Base-by-base conservation (phyloP, 2,888 invertebrate species). In the Junonia oenone region DNA sequence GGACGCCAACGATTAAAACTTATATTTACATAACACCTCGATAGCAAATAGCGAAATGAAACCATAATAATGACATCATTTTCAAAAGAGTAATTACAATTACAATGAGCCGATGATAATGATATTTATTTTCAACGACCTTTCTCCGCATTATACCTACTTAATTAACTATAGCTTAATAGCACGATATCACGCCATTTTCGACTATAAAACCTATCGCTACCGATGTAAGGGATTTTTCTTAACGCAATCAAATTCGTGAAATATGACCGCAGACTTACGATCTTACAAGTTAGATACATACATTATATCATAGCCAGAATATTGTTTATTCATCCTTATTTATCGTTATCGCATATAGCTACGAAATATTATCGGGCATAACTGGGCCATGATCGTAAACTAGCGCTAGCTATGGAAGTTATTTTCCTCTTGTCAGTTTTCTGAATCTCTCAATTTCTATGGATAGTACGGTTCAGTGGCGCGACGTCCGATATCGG, bases 401-500 rank as follows among this genome's bases (percentile, higher is more conserved):
- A 63, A 63, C 55, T 38, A 49, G 15, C 55, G 51, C 51, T 37
- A 51, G 50, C 59, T 37, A 45, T 48, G 38, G 37, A 60, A 56
- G 62, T 68, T 64, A 67, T 68, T 66, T 64, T 64, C 59, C 62
- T 61, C 62, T 64, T 64, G 66, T 62, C 63, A 55, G 55, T 72
- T 69, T 71, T 64, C 62, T 64, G 63, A 66, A 63, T 66, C 62
- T 65, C 69, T 70, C 69, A 74, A 73, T 75, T 73, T 71, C 66
- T 71, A 60, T 68, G 67, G 74, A 68, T 65, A 63, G 66, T 72
- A 68, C 64, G 69, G 69, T 64, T 72, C 69, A 72, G 68, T 63
- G 69, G 67, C 67, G 69, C 70, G 74, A 72, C 73, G 73, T 71
- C 77, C 75, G 75, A 81, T 83, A 81, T 79, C 75, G 65, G 70